These are phyloP conservation scores for Lacanobia oleracea DNA, from an alignment of 2,888 invertebrate species.

Conservation along the genomic window DNA sequence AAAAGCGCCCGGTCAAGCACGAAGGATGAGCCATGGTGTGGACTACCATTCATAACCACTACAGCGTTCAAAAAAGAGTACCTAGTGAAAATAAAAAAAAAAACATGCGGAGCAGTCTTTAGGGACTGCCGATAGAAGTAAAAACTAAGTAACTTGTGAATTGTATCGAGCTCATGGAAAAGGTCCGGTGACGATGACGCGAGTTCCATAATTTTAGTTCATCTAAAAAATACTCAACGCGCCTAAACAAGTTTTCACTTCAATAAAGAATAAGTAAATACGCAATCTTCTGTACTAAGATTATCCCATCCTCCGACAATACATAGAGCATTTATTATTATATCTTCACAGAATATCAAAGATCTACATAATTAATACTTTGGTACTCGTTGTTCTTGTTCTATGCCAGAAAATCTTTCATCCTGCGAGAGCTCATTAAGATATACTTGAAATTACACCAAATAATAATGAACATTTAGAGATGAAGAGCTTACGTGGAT, in stretches of 20 bases:
- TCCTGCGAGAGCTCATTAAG: slow-evolving; percentile 13
- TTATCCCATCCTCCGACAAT: background rate
- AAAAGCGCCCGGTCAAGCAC: background rate
- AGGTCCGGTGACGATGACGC: too few species aligned
- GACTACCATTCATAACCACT: background rate
- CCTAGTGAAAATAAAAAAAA: background rate
- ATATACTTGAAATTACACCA: slow-evolving; percentile 37
- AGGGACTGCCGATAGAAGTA: too few species aligned
- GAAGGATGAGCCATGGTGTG: too few species aligned
- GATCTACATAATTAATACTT: slow-evolving; percentile 16
- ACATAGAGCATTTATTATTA: background rate
- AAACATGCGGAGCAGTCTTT: too few species aligned
- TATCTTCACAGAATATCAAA: slow-evolving; percentile 16
- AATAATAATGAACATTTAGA: slow-evolving; percentile 43
- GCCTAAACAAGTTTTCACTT: too few species aligned
- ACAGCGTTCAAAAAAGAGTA: background rate
- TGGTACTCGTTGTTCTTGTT: background rate
- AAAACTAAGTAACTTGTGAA: too few species aligned
- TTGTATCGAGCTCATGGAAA: too few species aligned
- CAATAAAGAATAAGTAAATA: background rate
- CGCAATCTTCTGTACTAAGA: background rate
- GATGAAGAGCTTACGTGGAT: slow-evolving; percentile 28
- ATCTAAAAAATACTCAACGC: too few species aligned
- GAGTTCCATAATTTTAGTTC: too few species aligned
- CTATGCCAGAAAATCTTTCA: slow-evolving; percentile 14